phyloP scores from a whole-genome alignment of 2,797 vertebrate genomes.

The Cirrhinus mrigala region DNA sequence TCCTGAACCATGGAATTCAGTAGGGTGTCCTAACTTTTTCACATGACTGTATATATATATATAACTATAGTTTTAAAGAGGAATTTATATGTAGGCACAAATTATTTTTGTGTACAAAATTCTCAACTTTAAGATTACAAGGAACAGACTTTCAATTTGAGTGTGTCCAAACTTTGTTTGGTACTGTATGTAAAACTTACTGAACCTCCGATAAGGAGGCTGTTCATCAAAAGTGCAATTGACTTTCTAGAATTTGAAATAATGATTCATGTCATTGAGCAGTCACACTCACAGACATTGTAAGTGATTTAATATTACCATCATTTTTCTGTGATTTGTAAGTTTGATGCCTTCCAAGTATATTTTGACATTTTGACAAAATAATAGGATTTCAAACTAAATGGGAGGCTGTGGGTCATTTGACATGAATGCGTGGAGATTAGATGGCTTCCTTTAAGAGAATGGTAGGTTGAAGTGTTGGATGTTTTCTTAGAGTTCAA shows the following conservation, averaged over 20 bases:
- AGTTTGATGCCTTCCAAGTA: background rate
- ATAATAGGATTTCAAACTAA: conserved; percentile 9
- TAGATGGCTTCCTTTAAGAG: background rate
- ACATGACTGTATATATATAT: no score
- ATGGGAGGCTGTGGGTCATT: conserved; percentile 15
- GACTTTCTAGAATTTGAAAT: background rate
- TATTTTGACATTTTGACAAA: conserved; percentile 15
- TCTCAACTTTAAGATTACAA: no score
- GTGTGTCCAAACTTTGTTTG: background rate
- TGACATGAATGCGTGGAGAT: background rate
- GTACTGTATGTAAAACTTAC: background rate
- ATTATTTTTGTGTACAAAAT: background rate
- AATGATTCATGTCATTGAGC: background rate
- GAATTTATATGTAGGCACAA: background rate
- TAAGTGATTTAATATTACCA: background rate
- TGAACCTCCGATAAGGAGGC: background rate
- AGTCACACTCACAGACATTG: background rate
- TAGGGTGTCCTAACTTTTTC: no score
- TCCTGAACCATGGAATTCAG: no score
- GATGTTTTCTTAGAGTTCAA: background rate
- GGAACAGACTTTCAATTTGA: background rate
- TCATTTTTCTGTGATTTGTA: background rate
- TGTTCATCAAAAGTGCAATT: background rate
- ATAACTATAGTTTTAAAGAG: background rate
- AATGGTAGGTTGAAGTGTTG: conserved; percentile 3